Evolutionary conservation across 2,113 vertebrate species (phyloP), one percentile per base, ranked within the genome.

Genomic region (Cryptotis parvus): DNA sequence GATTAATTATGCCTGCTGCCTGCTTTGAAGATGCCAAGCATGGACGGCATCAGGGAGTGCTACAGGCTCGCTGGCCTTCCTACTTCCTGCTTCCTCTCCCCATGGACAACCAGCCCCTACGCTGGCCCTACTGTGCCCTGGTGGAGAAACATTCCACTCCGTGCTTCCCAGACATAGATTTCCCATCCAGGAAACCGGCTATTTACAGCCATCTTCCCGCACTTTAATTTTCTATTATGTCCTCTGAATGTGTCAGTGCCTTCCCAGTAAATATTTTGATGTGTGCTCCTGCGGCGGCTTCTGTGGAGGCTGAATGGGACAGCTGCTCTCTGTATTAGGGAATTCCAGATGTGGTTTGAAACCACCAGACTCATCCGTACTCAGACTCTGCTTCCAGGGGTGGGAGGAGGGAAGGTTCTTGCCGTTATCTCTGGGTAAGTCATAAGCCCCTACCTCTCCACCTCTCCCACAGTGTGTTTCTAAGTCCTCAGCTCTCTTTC

Each of bases 201-300:
- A 97, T 98, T 98, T 97, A 97, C 97, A 97, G 96, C 95, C 94
- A 94, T 97, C 96, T 91, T 95, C 96, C 96, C 87, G 92, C 92
- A 97, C 95, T 97, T 97, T 97, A 98, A 98, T 98, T 98, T 97
- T 97, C 76, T 72, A 96, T 97, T 98, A 97, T 98, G 94, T 95
- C 96, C 95, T 96, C 95, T 98, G 96, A 98, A 97, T 96, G 96
- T 97, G 29, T 96, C 97, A 97, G 89, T 79, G 93, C 94, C 96
- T 98, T 96, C 95, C 97, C 95, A 96, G 97, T 98, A 98, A 98
- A 98, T 98, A 98, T 98, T 98, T 98, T 98, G 97, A 98, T 98
- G 95, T 96, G 96, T 20, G 81, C 94, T 97, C 95, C 66, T 91
- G 91, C 87, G 94, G 91, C 89, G 24, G 94, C 90, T 96, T 94